A percentile compares a stretch with the other conserved stretches of the same genome.
These are phyloP conservation scores for Arrhamphus sclerolepis DNA, from an alignment of 2,797 vertebrate genomes.

Conservation along the genomic window DNA sequence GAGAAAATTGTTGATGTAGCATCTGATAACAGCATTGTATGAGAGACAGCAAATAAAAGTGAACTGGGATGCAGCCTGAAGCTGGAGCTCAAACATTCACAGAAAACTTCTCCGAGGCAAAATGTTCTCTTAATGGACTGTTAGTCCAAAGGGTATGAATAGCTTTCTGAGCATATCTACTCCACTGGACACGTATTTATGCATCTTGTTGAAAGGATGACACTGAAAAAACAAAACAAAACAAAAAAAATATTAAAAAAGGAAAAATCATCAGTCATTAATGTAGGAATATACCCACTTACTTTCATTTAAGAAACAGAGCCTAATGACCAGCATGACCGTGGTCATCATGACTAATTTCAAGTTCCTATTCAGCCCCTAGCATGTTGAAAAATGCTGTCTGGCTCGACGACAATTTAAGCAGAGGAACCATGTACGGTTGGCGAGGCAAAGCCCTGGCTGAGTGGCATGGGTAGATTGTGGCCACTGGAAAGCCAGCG, in stretches of 20 bases:
- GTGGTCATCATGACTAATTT: constrained; percentile 41
- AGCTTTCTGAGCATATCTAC: background rate
- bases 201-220: constrained; percentile 4
- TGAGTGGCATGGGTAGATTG: constrained; percentile 50
- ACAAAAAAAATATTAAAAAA: background rate
- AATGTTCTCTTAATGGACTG: constrained; percentile 26
- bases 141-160: constrained; percentile 26
- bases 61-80: constrained; percentile 18
- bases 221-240: background rate
- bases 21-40: constrained; percentile 27
- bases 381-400: constrained; percentile 32
- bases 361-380: constrained; percentile 21
- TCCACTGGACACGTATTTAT: constrained; percentile 6
- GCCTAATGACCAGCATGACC: constrained; percentile 25
- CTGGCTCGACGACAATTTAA: constrained; percentile 26
- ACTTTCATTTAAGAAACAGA: constrained; percentile 24
- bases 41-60: constrained; percentile 33
- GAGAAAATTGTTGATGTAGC: constrained; percentile 26
- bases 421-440: constrained; percentile 30
- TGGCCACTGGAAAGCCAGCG: constrained; percentile 49
- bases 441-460: constrained; percentile 38
- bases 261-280: background rate
- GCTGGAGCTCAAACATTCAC: constrained; percentile 15
- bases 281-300: background rate
- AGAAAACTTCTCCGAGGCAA: constrained; percentile 21